phyloP scores from a whole-genome alignment of 2,113 vertebrate species.

The Bettongia penicillata region DNA sequence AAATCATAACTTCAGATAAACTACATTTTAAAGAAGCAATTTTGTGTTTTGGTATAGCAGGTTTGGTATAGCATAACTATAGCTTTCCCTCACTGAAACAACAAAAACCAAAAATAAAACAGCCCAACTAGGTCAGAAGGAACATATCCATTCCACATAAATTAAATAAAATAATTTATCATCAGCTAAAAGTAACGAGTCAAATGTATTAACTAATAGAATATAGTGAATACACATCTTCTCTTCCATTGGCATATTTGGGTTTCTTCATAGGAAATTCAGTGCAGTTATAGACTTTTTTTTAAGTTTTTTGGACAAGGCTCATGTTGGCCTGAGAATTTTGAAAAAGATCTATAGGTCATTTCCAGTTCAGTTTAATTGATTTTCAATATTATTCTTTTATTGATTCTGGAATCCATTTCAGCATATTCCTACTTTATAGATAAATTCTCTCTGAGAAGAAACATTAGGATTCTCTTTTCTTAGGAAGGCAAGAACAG shows the following conservation, averaged over 20 bases:
- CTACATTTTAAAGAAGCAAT: not conserved
- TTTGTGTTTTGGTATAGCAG: not conserved
- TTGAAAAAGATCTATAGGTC: slow-evolving; percentile 33
- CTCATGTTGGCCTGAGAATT: slow-evolving; percentile 4
- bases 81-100: not conserved
- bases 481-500: not conserved
- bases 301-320: slow-evolving; percentile 28
- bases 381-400: slow-evolving; percentile 46
- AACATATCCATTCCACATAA: not conserved
- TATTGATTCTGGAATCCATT: slow-evolving; percentile 33
- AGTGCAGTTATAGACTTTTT: not conserved
- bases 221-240: not conserved
- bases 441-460: slow-evolving; percentile 19
- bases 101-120: not conserved
- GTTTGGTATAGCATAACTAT: not conserved
- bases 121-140: not conserved
- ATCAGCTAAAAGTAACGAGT: not conserved
- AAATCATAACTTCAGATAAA: not conserved
- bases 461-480: not conserved
- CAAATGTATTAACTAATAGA: not conserved
- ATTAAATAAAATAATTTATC: not conserved
- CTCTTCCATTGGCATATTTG: not conserved
- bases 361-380: slow-evolving; percentile 39
- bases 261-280: not conserved
- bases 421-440: slow-evolving; percentile 33